phyloP scores from a whole-genome alignment of 1,140 invertebrate species.

The Tachypleus tridentatus region DNA sequence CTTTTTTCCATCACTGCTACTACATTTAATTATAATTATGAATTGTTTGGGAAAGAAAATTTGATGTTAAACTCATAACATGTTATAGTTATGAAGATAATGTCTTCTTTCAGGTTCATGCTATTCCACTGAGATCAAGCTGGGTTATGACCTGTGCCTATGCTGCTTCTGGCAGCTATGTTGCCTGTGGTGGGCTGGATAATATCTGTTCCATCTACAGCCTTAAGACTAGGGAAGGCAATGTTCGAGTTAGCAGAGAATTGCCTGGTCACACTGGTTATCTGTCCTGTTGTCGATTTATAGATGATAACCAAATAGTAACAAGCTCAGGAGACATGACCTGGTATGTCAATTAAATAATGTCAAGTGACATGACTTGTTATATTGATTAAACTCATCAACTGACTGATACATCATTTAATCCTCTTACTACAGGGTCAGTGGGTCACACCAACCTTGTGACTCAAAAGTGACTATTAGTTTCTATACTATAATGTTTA shows the following conservation, averaged over 20 bases:
- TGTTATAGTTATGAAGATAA: too few relatives aligned
- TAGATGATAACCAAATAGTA: conserved; percentile 98
- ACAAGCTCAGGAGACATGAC: conserved; percentile 98
- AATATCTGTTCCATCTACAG: conserved; percentile 99
- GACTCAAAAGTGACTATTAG: too few relatives aligned
- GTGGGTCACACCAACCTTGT: too few relatives aligned
- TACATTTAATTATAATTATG: too few relatives aligned
- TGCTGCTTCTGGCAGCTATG: conserved; percentile 90
- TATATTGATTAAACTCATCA: too few relatives aligned
- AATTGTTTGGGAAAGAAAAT: too few relatives aligned
- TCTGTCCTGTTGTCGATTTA: conserved; percentile 93
- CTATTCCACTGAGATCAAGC: conserved; percentile 89
- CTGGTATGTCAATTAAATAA: conserved; percentile 46
- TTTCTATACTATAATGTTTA: too few relatives aligned
- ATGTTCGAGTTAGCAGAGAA: conserved; percentile 88
- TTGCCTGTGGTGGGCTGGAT: conserved; percentile 94
- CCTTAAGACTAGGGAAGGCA: conserved; percentile 93
- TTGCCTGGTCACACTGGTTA: conserved; percentile 96
- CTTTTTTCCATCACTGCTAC: too few relatives aligned
- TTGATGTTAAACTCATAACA: too few relatives aligned
- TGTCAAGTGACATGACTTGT: too few relatives aligned
- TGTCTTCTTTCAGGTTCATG: conserved; percentile 53
- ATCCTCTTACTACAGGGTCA: too few relatives aligned
- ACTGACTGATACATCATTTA: too few relatives aligned
- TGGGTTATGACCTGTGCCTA: conserved; percentile 99